phyloP scores from a whole-genome alignment of 1,140 invertebrate genomes.

The Drosophila littoralis region DNA sequence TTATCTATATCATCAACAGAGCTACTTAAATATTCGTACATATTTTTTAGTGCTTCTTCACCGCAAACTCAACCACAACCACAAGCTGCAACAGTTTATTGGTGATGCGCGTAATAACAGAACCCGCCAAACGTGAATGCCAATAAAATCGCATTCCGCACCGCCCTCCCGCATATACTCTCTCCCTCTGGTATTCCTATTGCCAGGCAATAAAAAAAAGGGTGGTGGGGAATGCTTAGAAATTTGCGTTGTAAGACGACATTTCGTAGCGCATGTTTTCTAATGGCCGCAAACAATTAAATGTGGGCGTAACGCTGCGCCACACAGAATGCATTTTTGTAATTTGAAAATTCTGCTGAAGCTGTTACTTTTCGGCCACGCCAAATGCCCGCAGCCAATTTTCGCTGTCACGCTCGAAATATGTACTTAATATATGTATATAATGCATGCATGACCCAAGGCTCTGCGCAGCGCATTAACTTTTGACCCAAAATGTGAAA shows the following conservation, averaged over 20 bases:
- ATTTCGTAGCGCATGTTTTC: constrained; percentile 22
- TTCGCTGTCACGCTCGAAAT: constrained; percentile 46
- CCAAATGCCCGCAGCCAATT: constrained; percentile 15
- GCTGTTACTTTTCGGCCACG: constrained; percentile 44
- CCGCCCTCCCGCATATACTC: neutral
- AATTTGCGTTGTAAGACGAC: constrained; percentile 7
- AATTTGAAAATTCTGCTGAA: constrained; percentile 23
- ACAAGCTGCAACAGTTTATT: constrained; percentile 15
- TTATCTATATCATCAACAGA: neutral
- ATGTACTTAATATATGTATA: constrained; percentile 34
- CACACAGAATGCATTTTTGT: constrained; percentile 29
- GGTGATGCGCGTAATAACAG: constrained; percentile 3
- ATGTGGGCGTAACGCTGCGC: constrained; percentile 38
- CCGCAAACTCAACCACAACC: constrained; percentile 10
- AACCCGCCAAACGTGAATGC: constrained; percentile 3
- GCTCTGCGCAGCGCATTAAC: constrained; percentile 27
- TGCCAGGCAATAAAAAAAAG: neutral
- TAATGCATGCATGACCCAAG: constrained; percentile 1
- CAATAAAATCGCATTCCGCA: constrained; percentile 7
- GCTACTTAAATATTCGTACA: neutral
- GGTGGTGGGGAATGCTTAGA: constrained; percentile 10
- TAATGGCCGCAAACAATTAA: constrained; percentile 53
- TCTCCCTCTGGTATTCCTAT: neutral
- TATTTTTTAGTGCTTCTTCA: neutral
- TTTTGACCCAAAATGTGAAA: constrained; percentile 47